These are phyloP conservation scores for Axinella damicornis DNA, from an alignment of 37 sponge, comb jelly and placozoan species.

Conservation along the genomic window DNA sequence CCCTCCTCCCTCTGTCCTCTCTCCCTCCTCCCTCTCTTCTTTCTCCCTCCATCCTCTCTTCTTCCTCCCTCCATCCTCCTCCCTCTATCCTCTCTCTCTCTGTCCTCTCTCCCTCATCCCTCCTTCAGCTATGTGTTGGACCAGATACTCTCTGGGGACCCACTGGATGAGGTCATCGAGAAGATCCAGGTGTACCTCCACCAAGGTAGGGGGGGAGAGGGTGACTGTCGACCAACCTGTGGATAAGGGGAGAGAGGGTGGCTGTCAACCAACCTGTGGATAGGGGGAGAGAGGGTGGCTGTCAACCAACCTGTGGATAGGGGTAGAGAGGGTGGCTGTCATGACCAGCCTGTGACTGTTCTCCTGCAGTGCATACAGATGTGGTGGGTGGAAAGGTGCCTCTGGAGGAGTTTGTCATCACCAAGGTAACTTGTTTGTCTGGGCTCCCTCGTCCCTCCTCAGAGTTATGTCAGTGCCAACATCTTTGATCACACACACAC, in stretches of 20 bases:
- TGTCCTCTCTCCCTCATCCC: not conserved
- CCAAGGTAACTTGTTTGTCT: slow-evolving; percentile 72
- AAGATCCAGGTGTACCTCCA: slow-evolving; percentile 71
- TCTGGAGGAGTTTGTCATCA: slow-evolving; percentile 80
- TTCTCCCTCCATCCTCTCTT: not conserved
- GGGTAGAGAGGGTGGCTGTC: no score
- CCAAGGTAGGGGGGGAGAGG: not conserved
- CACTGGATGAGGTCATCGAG: slow-evolving; percentile 78
- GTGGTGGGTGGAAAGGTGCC: slow-evolving; percentile 47
- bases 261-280: not conserved
- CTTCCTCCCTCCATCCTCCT: not conserved
- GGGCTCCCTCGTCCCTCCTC: not conserved
- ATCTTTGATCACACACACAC: not conserved
- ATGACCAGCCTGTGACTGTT: not conserved
- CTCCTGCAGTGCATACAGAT: slow-evolving; percentile 45
- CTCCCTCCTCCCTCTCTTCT: no score
- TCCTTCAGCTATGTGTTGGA: slow-evolving; percentile 77
- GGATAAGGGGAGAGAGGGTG: not conserved
- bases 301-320: not conserved
- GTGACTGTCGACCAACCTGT: not conserved
- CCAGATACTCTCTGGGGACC: slow-evolving; percentile 78
- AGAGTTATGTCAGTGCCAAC: not conserved
- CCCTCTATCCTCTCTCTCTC: not conserved
- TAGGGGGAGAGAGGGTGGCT: not conserved
- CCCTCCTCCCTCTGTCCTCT: no score